Base-by-base conservation (phyloP, 2,888 invertebrate genomes). In the Mechanitis mazaeus region DNA sequence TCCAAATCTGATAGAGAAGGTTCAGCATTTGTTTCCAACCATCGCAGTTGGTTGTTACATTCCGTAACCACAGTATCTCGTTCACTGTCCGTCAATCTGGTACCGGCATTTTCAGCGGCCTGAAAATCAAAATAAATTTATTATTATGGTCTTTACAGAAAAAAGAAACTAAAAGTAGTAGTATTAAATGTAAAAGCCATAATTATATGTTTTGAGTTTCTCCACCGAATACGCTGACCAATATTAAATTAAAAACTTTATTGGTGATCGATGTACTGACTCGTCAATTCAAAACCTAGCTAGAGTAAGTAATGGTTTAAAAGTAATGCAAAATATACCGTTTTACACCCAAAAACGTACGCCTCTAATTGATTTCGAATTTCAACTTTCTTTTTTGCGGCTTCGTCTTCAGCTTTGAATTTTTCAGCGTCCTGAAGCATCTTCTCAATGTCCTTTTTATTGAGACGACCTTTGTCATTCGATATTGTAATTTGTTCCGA, bases 381-480 rank as follows among this genome's bases (percentile, higher is more conserved):
- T 42, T 93, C 85, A 11, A 97, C 93, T 45, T 91, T 92, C 66
- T 94, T 93, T 61, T 92, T 92, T 59, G 93, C 92, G 58, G 91
- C 91, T 3, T 95, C 94, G 72, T 96, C 96, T 75, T 95, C 96
- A 12, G 90, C 91, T 65, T 93, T 93, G 78, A 93, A 96, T 70
- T 93, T 94, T 72, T 96, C 95, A 0, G 96, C 95, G 63, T 96
- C 96, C 9, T 91, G 80, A 33, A 96, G 86, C 96, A 96, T 97
- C 68, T 94, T 92, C 72, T 97, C 96, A 60, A 97, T 97, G 60
- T 97, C 96, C n/a, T 93, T 94, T 78, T 96, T 95, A 63, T 93
- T 94, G 9, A 97, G 90, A 3, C 96, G 92, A 0, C 96, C 96
- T 75, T 95, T 96, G 76, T 97, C 96, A 74, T 96, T 97, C 3